Base-by-base conservation (phyloP, 2,797 vertebrate species). In the Psittacula echo region DNA sequence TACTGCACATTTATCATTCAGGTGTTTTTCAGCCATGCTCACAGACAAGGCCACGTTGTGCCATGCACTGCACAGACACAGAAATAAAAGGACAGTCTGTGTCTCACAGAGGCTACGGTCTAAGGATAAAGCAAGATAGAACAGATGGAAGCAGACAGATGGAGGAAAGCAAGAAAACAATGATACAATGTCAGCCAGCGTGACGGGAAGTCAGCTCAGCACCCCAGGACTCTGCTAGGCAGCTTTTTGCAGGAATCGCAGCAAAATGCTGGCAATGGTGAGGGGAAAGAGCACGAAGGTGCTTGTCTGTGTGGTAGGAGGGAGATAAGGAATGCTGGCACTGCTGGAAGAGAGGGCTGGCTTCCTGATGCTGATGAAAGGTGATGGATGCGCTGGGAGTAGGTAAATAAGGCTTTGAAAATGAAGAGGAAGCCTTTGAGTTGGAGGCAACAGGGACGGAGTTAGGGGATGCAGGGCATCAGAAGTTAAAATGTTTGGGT, bases 111-210 rank as follows among this genome's bases (percentile, higher is more conserved):
- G 87, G 79, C 75, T 72, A 18, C 3, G 29, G 74, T 45, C 56
- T 15, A 42, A 62, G 85, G 81, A 67, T 50, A 70, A 77, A 47
- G 91, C 83, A 67, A 79, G 86, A 32, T 32, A 29, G 5, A 95
- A 90, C 96, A 96, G 96, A 96, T 96, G 96, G 95, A 74, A 77
- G 45, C 22, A 88, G 66, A 89, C 95, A 96, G 95, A 96, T 96
- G 96, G 95, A 95, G 94, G 84, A 34, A 37, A 85, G 88, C 87
- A 56, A 54, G 83, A 77, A 85, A 95, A 85, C 89, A 85, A 68
- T 65, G 93, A 94, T 90, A 32, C 89, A 88, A 85, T 79, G 95
- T 72, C 89, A 29, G 89, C 62, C 91, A 82, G 91, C 87, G 58
- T 76, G 93, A 91, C 60, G 44, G 94, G 94, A 90, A 94, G 93